These are phyloP conservation scores for Falco biarmicus DNA, from an alignment of 2,797 vertebrate genomes.

Conservation along the genomic window DNA sequence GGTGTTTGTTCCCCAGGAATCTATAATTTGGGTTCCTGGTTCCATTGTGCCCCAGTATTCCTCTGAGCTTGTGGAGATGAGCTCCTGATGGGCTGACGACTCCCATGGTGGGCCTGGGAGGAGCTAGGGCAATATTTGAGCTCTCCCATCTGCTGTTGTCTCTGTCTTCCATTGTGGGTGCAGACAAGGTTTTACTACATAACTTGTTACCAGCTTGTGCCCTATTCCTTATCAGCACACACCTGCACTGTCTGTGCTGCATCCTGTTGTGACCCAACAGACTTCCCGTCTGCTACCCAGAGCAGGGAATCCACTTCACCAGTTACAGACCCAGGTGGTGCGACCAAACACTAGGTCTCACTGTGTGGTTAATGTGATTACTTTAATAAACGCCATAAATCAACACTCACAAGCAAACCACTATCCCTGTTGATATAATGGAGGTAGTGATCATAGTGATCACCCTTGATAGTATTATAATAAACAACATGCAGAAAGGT, in stretches of 20 bases:
- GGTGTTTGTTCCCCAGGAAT: neutral
- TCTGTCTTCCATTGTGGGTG: neutral
- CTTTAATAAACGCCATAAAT: too few species aligned
- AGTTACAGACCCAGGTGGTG: too few species aligned
- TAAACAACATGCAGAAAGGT: too few species aligned
- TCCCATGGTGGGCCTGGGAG: rapidly evolving
- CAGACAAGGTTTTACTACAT: neutral
- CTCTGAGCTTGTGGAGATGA: neutral
- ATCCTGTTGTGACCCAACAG: too few species aligned
- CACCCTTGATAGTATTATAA: too few species aligned
- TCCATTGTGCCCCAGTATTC: neutral
- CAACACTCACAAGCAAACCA: too few species aligned
- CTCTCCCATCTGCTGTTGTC: neutral
- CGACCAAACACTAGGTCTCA: too few species aligned
- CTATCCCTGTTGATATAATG: too few species aligned
- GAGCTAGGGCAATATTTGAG: neutral
- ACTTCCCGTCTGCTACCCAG: too few species aligned
- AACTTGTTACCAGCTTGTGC: neutral
- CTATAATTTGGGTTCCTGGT: neutral
- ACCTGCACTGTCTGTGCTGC: neutral
- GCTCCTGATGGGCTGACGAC: neutral
- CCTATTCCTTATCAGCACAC: neutral
- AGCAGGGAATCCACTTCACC: too few species aligned
- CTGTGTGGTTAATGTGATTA: too few species aligned
- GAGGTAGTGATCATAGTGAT: too few species aligned